phyloP scores from a whole-genome alignment of 2,113 vertebrate genomes.

The Illadopsis cleaveri region DNA sequence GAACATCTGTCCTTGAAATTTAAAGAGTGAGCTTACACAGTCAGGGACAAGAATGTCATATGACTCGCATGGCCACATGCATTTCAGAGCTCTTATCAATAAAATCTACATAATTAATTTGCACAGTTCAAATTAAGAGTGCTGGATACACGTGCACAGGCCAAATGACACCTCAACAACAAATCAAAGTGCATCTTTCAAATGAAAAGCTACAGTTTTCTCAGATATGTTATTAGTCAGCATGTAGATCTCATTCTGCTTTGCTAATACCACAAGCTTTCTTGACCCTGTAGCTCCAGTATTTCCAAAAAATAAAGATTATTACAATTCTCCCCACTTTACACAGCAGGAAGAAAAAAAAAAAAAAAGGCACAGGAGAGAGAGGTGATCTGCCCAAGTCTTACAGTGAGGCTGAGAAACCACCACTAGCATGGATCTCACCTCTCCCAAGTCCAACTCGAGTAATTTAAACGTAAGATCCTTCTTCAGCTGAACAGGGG shows the following conservation, averaged over 20 bases:
- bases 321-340: not conserved
- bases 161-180: not conserved
- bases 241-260: not conserved
- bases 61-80: not conserved
- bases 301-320: not conserved
- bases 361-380: not conserved
- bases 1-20: not conserved
- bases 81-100: not conserved
- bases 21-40: not conserved
- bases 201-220: not conserved
- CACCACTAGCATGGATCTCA: not conserved
- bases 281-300: not conserved
- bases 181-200: not conserved
- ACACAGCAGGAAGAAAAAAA: not conserved
- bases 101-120: not conserved
- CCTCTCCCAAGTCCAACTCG: not conserved
- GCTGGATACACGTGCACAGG: accelerated
- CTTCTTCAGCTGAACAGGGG: not conserved
- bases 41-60: not conserved
- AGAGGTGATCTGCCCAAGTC: not conserved
- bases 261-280: not conserved
- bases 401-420: not conserved
- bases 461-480: not conserved
- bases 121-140: not conserved
- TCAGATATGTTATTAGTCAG: not conserved